Conservation (phyloP, 1,140 invertebrate species). For the Arion vulgaris region DNA sequence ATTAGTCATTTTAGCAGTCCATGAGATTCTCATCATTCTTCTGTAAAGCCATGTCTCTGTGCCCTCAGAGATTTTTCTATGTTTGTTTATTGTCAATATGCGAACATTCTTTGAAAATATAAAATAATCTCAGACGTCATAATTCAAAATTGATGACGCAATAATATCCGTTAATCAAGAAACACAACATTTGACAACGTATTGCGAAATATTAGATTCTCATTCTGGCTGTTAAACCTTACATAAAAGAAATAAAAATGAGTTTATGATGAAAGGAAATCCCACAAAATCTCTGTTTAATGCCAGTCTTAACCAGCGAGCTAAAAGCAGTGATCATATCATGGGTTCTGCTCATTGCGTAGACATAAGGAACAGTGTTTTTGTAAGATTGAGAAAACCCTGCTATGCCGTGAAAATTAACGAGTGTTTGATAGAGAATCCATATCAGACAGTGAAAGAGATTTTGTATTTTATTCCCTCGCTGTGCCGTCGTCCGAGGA, state of each 20-base stretch:
- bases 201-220: too few species aligned
- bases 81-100: too few species aligned
- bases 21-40: not conserved
- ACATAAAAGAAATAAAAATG: not conserved
- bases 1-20: not conserved
- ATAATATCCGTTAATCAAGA: too few species aligned
- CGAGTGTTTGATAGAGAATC: conserved; percentile 1
- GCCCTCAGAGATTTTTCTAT: not conserved
- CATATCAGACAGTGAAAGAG: not conserved
- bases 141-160: too few species aligned
- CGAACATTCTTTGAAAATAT: too few species aligned
- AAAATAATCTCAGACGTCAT: too few species aligned
- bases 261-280: not conserved
- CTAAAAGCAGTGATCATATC: not conserved
- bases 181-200: too few species aligned
- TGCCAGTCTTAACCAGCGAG: not conserved
- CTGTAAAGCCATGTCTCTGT: not conserved
- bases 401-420: not conserved
- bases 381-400: not conserved
- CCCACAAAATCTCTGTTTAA: not conserved
- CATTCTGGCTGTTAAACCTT: too few species aligned
- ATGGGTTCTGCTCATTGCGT: not conserved
- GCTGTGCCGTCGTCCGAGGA: not conserved
- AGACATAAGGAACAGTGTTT: not conserved
- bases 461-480: not conserved